Evolutionary conservation across 2,113 vertebrate genomes (phyloP).

Genomic region (Arothron firmamentum): DNA sequence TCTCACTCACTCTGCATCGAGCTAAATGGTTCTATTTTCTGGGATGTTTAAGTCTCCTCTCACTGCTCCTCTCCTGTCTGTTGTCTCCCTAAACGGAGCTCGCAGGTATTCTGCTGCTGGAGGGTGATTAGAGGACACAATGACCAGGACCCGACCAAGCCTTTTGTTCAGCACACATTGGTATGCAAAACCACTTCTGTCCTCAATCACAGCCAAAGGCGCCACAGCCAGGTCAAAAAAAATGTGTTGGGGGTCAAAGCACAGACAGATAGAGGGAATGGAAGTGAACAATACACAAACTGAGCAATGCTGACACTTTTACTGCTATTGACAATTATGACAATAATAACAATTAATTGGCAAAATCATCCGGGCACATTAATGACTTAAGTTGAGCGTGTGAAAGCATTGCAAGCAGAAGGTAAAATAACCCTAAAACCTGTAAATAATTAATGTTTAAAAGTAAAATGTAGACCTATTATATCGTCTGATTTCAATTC

Average conservation of each 20-base stretch:
- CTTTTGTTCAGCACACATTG: constrained; percentile 40
- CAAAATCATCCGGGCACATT: no score
- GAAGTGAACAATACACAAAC: neutral
- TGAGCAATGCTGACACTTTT: neutral
- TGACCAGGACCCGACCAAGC: constrained; percentile 31
- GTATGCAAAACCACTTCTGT: constrained; percentile 41
- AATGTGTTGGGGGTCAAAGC: constrained; percentile 19
- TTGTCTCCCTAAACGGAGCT: constrained; percentile 16
- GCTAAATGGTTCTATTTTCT: constrained; percentile 23
- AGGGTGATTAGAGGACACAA: constrained; percentile 22
- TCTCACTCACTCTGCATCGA: constrained; percentile 6
- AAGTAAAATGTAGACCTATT: neutral
- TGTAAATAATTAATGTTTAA: neutral
- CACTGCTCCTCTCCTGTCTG: neutral
- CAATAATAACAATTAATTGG: no score
- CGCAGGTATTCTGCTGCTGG: constrained; percentile 23
- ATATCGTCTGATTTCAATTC: neutral
- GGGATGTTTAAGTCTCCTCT: neutral
- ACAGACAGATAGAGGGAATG: neutral
- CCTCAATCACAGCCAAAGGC: constrained; percentile 38
- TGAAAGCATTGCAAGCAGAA: neutral
- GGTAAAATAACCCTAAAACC: neutral
- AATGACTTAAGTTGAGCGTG: no score
- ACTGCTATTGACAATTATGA: neutral
- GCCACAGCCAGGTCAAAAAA: constrained; percentile 11